Base-by-base conservation (phyloP, 2,797 vertebrate species). In the Gastrophryne carolinensis region DNA sequence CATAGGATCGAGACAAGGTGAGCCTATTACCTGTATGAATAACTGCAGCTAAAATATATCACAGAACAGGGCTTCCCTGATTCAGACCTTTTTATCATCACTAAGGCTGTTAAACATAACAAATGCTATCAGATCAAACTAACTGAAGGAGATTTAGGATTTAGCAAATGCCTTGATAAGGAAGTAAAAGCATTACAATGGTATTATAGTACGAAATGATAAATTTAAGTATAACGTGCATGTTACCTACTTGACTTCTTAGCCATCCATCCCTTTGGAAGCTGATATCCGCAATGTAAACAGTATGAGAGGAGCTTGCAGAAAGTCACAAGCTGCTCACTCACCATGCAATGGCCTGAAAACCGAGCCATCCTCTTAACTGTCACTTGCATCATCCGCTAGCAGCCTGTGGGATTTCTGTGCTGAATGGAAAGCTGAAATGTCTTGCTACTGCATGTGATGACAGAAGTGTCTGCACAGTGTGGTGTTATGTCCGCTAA, bases 301-400 rank as follows among this genome's bases (percentile, higher is more conserved):
- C 27, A 61, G n/a, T 24, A 3, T 26, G 63, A 23, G 44, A 62
- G 34, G 19, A 32, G 1, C 9, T 7, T 57, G 39, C 47, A 35
- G 15, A 65, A 32, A 12, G 54, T 61, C 57, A 49, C 24, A 29
- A 49, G 26, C 35, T 61, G 60, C 57, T 53, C 47, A 53, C 56
- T 63, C 19, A 70, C 29, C 35, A 61, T 44, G 19, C 27, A 47
- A 27, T 26, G 19, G 7, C 37, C 73, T 62, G 47, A 63, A 70
- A 64, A 65, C 65, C 65, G 75, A 77, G 50, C 37, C 61, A 65
- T 49, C 24, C 11, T 72, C 24, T 78, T 78, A 78, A 52, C 68
- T 66, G 75, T 13, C 35, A 35, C 75, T 78, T 78, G 75, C 75
- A 78, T 78, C 75, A 78, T 78, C 75, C 68, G 30, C 30, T 27